A percentile compares a stretch with the other conserved stretches of the same genome.
Conservation (phyloP, 2,113 vertebrate genomes). For the Aix galericulata region DNA sequence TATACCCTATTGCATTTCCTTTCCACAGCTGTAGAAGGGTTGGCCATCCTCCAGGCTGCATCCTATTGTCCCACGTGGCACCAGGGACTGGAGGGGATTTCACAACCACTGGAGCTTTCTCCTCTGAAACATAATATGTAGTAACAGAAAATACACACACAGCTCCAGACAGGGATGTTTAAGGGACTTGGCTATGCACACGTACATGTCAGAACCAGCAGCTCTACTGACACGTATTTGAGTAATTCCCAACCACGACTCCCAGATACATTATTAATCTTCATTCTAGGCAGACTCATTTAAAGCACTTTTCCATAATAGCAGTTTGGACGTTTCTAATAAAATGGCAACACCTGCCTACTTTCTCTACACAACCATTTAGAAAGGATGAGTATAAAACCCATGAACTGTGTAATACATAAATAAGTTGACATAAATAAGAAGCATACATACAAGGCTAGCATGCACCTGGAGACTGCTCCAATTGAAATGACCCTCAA, state of each 20-base stretch:
- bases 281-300: neutral
- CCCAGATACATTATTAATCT: neutral
- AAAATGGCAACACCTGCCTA: neutral
- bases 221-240: neutral
- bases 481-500: neutral
- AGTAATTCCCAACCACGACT: neutral
- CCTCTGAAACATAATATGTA: neutral
- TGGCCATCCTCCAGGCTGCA: neutral
- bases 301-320: neutral
- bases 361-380: neutral
- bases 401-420: neutral
- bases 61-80: neutral
- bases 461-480: neutral
- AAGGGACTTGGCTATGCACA: neutral
- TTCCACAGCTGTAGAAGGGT: neutral
- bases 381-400: neutral
- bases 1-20: neutral
- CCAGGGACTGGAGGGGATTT: neutral
- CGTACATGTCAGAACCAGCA: neutral
- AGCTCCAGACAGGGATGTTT: neutral
- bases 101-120: neutral
- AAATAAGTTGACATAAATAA: no score
- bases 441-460: neutral
- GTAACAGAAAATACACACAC: neutral
- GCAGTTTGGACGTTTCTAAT: neutral